Conservation (phyloP, 2,797 vertebrate genomes). For the Nyctibius grandis region DNA sequence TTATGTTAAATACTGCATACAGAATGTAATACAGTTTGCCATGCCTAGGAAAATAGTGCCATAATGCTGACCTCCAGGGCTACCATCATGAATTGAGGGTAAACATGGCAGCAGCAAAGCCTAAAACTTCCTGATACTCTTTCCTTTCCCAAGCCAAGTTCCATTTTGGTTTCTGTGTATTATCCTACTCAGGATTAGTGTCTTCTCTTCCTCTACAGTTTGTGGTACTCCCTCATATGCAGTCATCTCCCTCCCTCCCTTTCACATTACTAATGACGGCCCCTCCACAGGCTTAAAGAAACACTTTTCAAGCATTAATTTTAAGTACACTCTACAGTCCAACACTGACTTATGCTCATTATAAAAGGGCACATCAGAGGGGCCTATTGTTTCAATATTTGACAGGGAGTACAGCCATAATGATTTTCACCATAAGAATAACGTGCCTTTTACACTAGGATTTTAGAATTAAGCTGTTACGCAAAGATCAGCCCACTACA, state of each 20-base stretch:
- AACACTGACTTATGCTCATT: background rate
- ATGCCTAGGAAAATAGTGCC: constrained; percentile 51
- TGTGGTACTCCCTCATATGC: background rate
- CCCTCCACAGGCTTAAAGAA: background rate
- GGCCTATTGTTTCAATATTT: background rate
- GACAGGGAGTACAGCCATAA: background rate
- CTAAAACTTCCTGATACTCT: background rate
- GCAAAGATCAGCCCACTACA: background rate
- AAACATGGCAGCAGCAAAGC: background rate
- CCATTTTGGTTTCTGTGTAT: constrained; percentile 1
- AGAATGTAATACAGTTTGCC: constrained; percentile 43
- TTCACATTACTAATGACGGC: background rate
- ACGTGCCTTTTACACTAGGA: background rate
- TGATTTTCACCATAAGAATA: background rate
- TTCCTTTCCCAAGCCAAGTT: background rate
- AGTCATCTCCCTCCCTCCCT: background rate
- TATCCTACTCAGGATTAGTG: background rate
- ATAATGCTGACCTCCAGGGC: constrained; percentile 29
- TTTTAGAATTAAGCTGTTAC: background rate
- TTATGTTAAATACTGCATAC: constrained; percentile 51
- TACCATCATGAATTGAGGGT: background rate
- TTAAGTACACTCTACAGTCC: background rate
- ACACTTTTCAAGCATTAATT: background rate
- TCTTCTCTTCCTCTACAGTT: background rate
- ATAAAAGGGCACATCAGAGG: background rate